Evolutionary conservation across 2,888 invertebrate species (phyloP).

Genomic region (Thereva unica): DNA sequence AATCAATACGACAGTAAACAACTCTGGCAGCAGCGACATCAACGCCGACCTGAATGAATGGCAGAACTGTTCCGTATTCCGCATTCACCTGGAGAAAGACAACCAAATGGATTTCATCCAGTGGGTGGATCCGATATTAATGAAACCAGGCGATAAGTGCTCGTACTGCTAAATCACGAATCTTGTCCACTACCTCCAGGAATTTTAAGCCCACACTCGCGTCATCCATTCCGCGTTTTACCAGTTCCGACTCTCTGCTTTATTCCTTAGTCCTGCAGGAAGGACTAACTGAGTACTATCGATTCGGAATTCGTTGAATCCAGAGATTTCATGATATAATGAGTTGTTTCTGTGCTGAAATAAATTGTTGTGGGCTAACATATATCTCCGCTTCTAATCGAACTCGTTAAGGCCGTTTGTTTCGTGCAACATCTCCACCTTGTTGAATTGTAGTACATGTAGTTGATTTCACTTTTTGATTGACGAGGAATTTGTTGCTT

Average conservation of each 20-base stretch:
- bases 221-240: conserved; percentile 7
- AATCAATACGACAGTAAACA: conserved; percentile 21
- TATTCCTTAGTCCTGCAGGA: background rate
- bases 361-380: background rate
- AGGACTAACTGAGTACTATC: too few relatives aligned
- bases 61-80: background rate
- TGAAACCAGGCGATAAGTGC: conserved; percentile 62
- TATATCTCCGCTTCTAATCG: conserved; percentile 29
- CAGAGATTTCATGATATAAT: background rate
- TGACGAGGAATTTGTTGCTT: background rate
- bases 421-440: background rate
- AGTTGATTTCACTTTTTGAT: too few relatives aligned
- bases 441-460: too few relatives aligned
- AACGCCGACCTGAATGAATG: background rate
- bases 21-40: conserved; percentile 43
- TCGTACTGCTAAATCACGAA: background rate
- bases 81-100: conserved; percentile 46
- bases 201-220: background rate
- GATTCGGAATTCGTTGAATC: too few relatives aligned
- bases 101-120: conserved; percentile 52
- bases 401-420: conserved; percentile 30
- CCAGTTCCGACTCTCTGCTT: conserved; percentile 2
- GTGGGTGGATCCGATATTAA: conserved; percentile 65
- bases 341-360: conserved; percentile 13
- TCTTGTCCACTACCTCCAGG: background rate